These are phyloP conservation scores for Adelognathus sp. DNA, from an alignment of 2,888 invertebrate genomes.

Conservation along the genomic window DNA sequence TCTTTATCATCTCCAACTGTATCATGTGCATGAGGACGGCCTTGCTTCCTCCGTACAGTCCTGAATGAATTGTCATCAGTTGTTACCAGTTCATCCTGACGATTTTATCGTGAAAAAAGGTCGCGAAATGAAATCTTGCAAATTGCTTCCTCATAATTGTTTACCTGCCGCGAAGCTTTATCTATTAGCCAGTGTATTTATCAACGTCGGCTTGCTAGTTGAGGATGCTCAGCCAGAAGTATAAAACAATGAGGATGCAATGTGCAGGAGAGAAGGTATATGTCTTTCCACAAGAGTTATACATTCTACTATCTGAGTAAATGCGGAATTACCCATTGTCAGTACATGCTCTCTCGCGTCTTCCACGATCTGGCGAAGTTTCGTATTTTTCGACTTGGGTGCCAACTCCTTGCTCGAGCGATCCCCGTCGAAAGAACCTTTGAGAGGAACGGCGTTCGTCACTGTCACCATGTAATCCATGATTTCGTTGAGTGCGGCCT, in stretches of 20 bases:
- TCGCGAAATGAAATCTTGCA: too few species aligned
- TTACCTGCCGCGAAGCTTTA: too few species aligned
- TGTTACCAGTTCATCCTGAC: background rate
- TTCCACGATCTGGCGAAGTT: constrained; percentile 81
- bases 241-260: too few species aligned
- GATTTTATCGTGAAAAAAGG: background rate
- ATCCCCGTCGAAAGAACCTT: constrained; percentile 27
- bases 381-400: constrained; percentile 65
- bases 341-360: constrained; percentile 82
- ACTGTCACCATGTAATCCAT: constrained; percentile 28
- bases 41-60: constrained; percentile 84
- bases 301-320: too few species aligned
- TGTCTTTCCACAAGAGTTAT: too few species aligned
- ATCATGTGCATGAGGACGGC: constrained; percentile 85
- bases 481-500: constrained; percentile 39
- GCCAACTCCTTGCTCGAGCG: constrained; percentile 72
- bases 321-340: constrained; percentile 80
- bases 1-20: constrained; percentile 85
- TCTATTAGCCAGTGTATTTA: too few species aligned
- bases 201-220: too few species aligned
- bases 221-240: too few species aligned
- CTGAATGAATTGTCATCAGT: constrained; percentile 64
- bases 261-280: too few species aligned
- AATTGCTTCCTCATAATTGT: too few species aligned
- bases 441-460: constrained; percentile 55